Evolutionary conservation across 1,140 invertebrate species (phyloP).

Genomic region (Brachionus sp.): DNA sequence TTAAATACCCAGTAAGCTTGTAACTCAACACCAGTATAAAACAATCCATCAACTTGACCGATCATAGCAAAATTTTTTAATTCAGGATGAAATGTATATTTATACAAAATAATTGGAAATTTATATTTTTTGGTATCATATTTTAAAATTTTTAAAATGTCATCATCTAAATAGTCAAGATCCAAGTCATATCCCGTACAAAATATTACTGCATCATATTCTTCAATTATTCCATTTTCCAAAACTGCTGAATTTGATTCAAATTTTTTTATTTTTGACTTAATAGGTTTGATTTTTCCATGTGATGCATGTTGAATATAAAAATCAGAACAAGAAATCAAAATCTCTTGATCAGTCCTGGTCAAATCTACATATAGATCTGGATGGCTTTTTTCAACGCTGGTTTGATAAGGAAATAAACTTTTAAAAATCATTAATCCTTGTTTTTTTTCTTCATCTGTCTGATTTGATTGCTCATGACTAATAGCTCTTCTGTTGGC

Average conservation of each 20-base stretch:
- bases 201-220: neutral
- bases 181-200: neutral
- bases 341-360: neutral
- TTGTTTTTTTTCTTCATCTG: neutral
- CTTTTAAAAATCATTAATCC: neutral
- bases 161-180: neutral
- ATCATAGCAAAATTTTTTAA: neutral
- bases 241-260: neutral
- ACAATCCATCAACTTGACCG: neutral
- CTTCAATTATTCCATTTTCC: neutral
- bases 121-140: neutral
- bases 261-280: neutral
- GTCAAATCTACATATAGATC: neutral
- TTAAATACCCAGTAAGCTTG: neutral
- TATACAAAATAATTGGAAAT: neutral
- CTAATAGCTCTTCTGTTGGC: neutral
- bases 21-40: neutral
- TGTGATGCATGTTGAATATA: no score
- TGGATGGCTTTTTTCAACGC: no score
- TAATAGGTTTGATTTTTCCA: neutral
- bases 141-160: neutral
- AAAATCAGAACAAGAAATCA: no score
- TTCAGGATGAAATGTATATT: neutral
- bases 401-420: no score
- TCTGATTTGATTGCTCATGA: neutral